Evolutionary conservation across 2,888 invertebrate species (phyloP), one percentile per base, ranked within the genome.

Genomic region (Cephonodes hylas): DNA sequence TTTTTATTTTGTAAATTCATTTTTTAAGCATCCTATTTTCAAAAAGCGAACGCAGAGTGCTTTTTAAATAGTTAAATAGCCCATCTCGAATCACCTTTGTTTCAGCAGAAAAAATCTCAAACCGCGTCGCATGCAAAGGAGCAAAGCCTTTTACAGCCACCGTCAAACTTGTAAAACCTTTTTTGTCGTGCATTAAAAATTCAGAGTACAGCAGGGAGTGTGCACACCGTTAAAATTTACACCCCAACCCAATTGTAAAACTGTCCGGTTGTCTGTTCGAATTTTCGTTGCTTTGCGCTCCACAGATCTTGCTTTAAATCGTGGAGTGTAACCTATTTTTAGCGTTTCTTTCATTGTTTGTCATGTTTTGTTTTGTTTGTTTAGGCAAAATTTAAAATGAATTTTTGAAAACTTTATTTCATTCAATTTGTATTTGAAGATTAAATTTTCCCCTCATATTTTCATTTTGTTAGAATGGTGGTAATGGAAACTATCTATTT

Each of bases 241-340:
- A 70, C 73, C 48, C 64, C 76, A 77, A 78, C 78, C 80, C 71
- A 71, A 73, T 76, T 80, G 74, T 74, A 71, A 65, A 71, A 72
- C 68, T 73, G 67, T 69, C 72, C 38, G 38, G 13, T 4, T 44
- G 44, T 44, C 48, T 48, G 48, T 48, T 48, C 27, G 10, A 31
- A 31, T 53, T 53, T 10, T 69, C 65, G 66, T 64, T 63, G 66
- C 53, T 18, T 31, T 46, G 23, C 15, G 15, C 27, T 48, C 25
- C 8, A 48, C 1, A 44, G 22, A 25, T 62, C 63, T 66, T 38
- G 7, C 34, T 23, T 23, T n/a, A n/a, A 10, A n/a, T 38, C 13
- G 38, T 38, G 38, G n/a, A 38, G n/a, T n/a, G 10, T 13, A 38
- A 38, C 38, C 3, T 38, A 38, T 38, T 38, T n/a, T n/a, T 38